Evolutionary conservation across 2,797 vertebrate genomes (phyloP).

Genomic region (Cossypha caffra): DNA sequence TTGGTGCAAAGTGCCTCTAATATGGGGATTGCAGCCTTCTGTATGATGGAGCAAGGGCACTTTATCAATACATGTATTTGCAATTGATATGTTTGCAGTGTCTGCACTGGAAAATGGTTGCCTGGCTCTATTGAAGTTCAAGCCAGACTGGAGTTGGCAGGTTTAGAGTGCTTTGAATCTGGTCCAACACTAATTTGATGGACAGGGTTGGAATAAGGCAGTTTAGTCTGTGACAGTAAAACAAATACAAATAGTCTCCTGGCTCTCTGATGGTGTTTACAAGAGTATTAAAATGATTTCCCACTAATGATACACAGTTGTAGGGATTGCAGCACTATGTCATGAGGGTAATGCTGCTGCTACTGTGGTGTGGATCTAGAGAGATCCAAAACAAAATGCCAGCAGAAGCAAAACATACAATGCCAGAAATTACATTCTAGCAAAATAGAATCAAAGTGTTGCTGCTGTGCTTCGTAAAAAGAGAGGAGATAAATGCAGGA

Average conservation of each 20-base stretch:
- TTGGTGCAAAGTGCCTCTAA: neutral
- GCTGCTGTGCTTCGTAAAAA: neutral
- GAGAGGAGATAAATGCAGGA: neutral
- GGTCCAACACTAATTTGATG: conserved; percentile 71
- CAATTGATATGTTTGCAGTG: conserved; percentile 7
- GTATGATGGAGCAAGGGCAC: conserved; percentile 6
- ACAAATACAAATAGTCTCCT: conserved; percentile 60
- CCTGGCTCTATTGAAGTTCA: conserved; percentile 55
- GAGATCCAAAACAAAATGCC: conserved; percentile 5
- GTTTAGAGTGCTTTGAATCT: conserved; percentile 46
- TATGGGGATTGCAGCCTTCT: neutral
- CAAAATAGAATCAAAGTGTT: neutral
- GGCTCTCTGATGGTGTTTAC: conserved; percentile 57
- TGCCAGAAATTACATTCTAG: neutral
- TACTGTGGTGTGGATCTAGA: neutral
- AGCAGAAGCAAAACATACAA: neutral
- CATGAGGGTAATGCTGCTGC: conserved; percentile 31
- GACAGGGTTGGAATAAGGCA: conserved; percentile 61
- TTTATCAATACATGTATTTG: conserved; percentile 17
- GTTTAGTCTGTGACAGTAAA: conserved; percentile 61
- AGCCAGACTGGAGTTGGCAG: conserved; percentile 59
- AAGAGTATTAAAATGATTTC: conserved; percentile 70
- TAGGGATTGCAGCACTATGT: conserved; percentile 40
- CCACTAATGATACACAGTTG: conserved; percentile 43
- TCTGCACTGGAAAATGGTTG: conserved; percentile 35